Evolutionary conservation across 2,113 vertebrate genomes (phyloP).

Genomic region (Chamaetylas fuelleborni): DNA sequence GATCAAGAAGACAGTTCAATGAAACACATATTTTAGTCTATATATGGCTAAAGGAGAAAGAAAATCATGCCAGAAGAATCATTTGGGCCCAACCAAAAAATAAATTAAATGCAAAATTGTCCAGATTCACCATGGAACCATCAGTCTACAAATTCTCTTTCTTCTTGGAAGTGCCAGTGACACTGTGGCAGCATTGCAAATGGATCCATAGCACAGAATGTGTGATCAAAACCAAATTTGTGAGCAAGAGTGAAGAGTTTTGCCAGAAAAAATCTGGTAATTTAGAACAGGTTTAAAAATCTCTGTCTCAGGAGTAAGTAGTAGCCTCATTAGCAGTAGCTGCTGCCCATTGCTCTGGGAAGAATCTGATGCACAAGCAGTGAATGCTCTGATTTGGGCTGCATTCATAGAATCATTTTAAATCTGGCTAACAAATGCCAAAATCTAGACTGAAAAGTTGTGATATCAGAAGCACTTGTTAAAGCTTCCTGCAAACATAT

Average conservation of each 20-base stretch:
- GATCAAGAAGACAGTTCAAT: neutral
- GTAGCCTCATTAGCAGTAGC: neutral
- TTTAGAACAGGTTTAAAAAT: neutral
- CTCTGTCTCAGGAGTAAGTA: neutral
- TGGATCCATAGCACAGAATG: neutral
- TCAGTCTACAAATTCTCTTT: neutral
- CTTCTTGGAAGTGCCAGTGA: neutral
- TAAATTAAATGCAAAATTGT: neutral
- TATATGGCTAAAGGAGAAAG: neutral
- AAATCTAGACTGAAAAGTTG: neutral
- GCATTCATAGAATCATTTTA: neutral
- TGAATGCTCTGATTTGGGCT: neutral
- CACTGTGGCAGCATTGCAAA: neutral
- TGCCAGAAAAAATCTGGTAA: neutral
- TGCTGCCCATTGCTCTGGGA: fast-evolving
- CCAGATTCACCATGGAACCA: neutral
- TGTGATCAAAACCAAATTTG: neutral
- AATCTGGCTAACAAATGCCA: neutral
- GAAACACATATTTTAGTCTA: neutral
- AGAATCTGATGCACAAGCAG: neutral
- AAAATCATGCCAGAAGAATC: neutral
- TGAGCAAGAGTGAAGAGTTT: neutral
- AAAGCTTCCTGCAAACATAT: neutral
- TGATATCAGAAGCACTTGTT: neutral
- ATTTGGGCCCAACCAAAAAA: neutral